Base-by-base conservation (phyloP, 64 coral and sea anemone genomes). In the Platygyra sinensis region DNA sequence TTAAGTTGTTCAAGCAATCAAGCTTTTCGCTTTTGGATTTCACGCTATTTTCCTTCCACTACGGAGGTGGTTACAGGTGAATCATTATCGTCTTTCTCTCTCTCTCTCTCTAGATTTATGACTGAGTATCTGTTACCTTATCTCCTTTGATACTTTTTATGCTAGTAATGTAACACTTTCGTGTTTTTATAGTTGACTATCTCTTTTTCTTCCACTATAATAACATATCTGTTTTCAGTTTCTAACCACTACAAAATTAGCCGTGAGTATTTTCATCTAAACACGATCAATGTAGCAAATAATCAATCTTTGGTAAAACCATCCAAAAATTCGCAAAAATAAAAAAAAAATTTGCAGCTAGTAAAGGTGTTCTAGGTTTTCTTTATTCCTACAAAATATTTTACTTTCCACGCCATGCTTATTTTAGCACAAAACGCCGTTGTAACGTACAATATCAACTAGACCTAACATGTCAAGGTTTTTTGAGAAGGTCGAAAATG, bases 291-390 rank as follows among this genome's bases (percentile, higher is more conserved):
- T 31, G 27, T 74, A 74, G 72, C 72, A 74, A 74, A 74, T 74
- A 74, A 10, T 74, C 72, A 74, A 74, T 74, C 72, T 74, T 74
- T 74, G 72, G 72, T 74, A 74, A 29, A 74, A 30, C 72, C 72
- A 74, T 74, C 25, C 4, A 74, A 74, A 74, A 74, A 74, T 30
- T 74, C 72, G 30, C 24, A 28, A 74, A 74, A 74, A 30, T 74
- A 74, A 74, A 74, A 74, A 36, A 74, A 74, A 74, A 74, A 36
- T 74, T 31, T 14, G 30, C 72, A 28, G 72, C 25, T 74, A 30
- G 36, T 74, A 74, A 74, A 74, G 72, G 72, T 74, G 29, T 33
- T 74, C 72, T 74, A 74, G 13, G 72, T 74, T 28, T 31, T 74
- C 32, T 74, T 74, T 74, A 74, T 74, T 74, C 9, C 72, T 33